Conservation (phyloP, 30 jellyfish, hydroid and myxozoan species). For the Aurelia aurita complex sp. Pacific region DNA sequence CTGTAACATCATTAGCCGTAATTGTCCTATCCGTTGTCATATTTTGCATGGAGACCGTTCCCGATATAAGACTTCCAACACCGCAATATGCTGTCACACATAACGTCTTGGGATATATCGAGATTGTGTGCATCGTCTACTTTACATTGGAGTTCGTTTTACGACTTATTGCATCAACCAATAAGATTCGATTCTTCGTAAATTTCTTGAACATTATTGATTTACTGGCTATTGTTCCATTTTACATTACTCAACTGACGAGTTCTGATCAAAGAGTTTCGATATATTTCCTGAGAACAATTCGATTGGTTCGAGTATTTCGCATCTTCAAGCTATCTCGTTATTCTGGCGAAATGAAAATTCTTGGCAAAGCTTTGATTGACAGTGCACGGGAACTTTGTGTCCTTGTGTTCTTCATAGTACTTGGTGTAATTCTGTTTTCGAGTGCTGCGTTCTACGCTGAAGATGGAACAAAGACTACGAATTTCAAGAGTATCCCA, state of each 20-base stretch:
- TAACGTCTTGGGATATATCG: slow-evolving; percentile 51
- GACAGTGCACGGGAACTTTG: slow-evolving; percentile 96
- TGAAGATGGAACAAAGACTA: slow-evolving; percentile 69
- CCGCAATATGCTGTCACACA: slow-evolving; percentile 16
- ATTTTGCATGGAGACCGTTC: slow-evolving; percentile 93
- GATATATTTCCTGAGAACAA: slow-evolving; percentile 87
- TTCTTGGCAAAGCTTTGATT: slow-evolving; percentile 89
- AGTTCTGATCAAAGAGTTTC: slow-evolving; percentile 72
- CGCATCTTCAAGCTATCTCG: slow-evolving; percentile 96
- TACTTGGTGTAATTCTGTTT: slow-evolving; percentile 87
- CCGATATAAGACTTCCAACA: slow-evolving; percentile 41
- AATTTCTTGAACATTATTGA: slow-evolving; percentile 83
- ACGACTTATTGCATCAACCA: slow-evolving; percentile 84
- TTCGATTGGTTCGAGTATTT: slow-evolving; percentile 93
- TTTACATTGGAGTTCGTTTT: slow-evolving; percentile 81
- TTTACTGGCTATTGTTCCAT: slow-evolving; percentile 89
- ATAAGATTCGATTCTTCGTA: slow-evolving; percentile 71
- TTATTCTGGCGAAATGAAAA: slow-evolving; percentile 96
- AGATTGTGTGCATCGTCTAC: slow-evolving; percentile 79
- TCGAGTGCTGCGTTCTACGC: slow-evolving; percentile 99
- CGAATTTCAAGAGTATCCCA: slow-evolving; percentile 89
- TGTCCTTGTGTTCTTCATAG: slow-evolving; percentile 85
- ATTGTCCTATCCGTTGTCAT: slow-evolving; percentile 76
- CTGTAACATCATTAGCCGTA: slow-evolving; percentile 68
- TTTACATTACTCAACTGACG: slow-evolving; percentile 73